Percentiles rank a stretch among this genome's conserved stretches.
phyloP scores from a whole-genome alignment of 2,888 invertebrate species.

The Agrotis puta region DNA sequence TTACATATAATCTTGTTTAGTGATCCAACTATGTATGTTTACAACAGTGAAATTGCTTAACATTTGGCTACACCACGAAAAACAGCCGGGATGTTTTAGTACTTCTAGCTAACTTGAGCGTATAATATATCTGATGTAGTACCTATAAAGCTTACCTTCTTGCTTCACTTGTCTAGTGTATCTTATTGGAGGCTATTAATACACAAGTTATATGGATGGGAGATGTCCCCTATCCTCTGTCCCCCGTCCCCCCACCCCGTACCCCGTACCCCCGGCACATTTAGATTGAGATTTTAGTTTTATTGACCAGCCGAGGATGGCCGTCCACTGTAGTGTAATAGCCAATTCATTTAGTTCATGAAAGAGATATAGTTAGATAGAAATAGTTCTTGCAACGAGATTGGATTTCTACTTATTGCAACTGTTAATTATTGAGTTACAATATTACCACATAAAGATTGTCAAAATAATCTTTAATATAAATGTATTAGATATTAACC shows the following conservation, averaged over 20 bases:
- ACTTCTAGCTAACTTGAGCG: too few relatives aligned
- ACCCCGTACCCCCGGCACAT: conserved; percentile 15
- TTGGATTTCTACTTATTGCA: not conserved
- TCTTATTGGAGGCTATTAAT: conserved; percentile 30
- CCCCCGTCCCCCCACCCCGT: not conserved
- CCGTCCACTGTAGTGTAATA: conserved; percentile 28
- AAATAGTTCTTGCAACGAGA: not conserved
- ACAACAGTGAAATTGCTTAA: too few relatives aligned
- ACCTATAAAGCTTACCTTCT: conserved; percentile 18
- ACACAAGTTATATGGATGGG: conserved; percentile 42
- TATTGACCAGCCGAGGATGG: conserved; percentile 21
- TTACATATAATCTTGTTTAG: too few relatives aligned
- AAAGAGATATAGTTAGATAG: not conserved
- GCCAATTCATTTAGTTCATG: conserved; percentile 15
- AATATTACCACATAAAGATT: not conserved
- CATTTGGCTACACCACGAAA: too few relatives aligned
- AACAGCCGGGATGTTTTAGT: too few relatives aligned
- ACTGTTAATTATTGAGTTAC: too few relatives aligned
- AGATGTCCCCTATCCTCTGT: not conserved
- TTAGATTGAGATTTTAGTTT: conserved; percentile 55
- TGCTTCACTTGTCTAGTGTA: not conserved
- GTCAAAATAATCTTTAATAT: too few relatives aligned
- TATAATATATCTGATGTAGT: too few relatives aligned
- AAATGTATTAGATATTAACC: too few relatives aligned
- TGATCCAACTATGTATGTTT: too few relatives aligned